Conservation (phyloP, 2,888 invertebrate species). For the Steromphala cineraria region DNA sequence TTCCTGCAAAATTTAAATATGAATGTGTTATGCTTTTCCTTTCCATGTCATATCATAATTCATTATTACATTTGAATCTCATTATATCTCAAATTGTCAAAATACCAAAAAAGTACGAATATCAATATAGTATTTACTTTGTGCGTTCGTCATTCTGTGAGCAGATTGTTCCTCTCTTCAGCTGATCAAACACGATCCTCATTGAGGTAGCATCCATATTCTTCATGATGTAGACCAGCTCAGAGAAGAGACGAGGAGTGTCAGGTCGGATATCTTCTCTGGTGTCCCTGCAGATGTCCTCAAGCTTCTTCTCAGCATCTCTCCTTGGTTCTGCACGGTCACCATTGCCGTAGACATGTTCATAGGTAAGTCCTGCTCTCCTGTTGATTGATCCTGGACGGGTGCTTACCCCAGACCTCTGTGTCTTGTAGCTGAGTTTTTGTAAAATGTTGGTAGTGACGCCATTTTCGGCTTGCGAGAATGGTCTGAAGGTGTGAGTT, state of each 20-base stretch:
- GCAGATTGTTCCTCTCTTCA: constrained; percentile 53
- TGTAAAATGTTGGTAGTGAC: constrained; percentile 75
- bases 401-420: constrained; percentile 11
- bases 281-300: constrained; percentile 59
- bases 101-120: no score
- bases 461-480: constrained; percentile 79
- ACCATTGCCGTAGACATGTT: constrained; percentile 36
- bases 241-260: constrained; percentile 76
- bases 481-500: constrained; percentile 84
- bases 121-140: constrained; percentile 43
- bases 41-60: neutral
- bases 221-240: constrained; percentile 75
- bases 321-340: constrained; percentile 25
- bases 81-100: neutral
- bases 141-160: constrained; percentile 51
- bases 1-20: constrained; percentile 78
- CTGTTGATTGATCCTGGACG: constrained; percentile 12
- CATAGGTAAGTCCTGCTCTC: constrained; percentile 36
- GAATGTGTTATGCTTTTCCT: neutral
- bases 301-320: constrained; percentile 52
- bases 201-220: constrained; percentile 71
- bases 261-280: constrained; percentile 73
- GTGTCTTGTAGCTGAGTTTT: constrained; percentile 55
- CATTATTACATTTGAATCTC: neutral
- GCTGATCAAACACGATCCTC: constrained; percentile 49